Base-by-base conservation (phyloP, 2,797 vertebrate genomes). In the Amazona finschi region DNA sequence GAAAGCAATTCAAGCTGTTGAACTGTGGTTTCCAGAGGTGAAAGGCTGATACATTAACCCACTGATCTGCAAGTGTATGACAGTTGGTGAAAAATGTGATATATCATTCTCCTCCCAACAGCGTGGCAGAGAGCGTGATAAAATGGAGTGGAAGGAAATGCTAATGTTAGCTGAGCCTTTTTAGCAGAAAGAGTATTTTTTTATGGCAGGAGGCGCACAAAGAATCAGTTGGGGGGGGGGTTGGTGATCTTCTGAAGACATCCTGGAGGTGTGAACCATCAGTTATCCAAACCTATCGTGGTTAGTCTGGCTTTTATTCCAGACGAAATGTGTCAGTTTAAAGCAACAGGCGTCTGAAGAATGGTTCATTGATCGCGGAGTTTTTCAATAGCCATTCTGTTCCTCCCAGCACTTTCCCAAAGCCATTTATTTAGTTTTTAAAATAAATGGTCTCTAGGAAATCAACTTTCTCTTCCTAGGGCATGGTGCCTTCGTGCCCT, bases 21-120 rank as follows among this genome's bases (percentile, higher is more conserved):
- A 87, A 83, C 87, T 96, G 62, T 78, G 90, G 78, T 93, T 95
- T 90, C 72, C 72, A 80, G 46, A 97, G 94, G 94, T 95, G 93
- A 96, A 95, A 87, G 90, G 87, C 94, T 85, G 93, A 89, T 87
- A 77, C 78, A 84, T 95, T 92, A 95, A 94, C 92, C 85, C 84
- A 72, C 75, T 81, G 90, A 91, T 95, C 84, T 89, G 69, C 82
- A 58, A 39, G 75, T 0, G 0, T 69, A 11, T 87, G 94, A 71
- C 86, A 95, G 78, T 71, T 69, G 19, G 72, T 93, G 87, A 89
- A 85, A 93, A 89, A 89, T 74, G 78, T 53, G 75, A 25, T 44
- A 2, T 58, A 58, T 80, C 84, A 27, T 83, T 95, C 75, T 82
- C 67, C 41, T 79, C 30, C 65, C 33, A 90, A 41, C 16, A 46